Percentiles rank a stretch among this genome's conserved stretches.
Evolutionary conservation across 1,140 invertebrate genomes (phyloP).

Genomic region (Maniola jurtina): DNA sequence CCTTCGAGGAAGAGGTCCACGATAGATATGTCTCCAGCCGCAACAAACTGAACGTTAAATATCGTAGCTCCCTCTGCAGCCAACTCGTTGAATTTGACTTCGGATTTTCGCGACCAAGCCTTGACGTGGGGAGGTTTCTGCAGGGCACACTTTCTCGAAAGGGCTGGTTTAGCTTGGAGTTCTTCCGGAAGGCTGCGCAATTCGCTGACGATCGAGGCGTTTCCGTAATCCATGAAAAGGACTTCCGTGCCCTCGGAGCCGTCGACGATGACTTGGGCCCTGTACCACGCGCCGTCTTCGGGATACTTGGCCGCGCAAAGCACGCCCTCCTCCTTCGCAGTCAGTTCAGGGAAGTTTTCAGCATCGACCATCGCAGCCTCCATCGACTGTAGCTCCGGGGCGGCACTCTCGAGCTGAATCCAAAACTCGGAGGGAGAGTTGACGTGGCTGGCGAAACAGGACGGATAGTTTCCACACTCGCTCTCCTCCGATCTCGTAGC

Average conservation of each 20-base stretch:
- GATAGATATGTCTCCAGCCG: conserved; percentile 82
- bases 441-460: conserved; percentile 83
- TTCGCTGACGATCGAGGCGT: conserved; percentile 81
- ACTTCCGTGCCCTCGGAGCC: conserved; percentile 82
- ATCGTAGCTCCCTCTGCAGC: conserved; percentile 82
- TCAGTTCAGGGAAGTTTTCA: conserved; percentile 76
- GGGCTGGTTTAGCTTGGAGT: conserved; percentile 79
- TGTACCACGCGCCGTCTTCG: conserved; percentile 85
- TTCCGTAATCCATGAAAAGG: conserved; percentile 87
- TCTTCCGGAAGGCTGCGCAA: conserved; percentile 82
- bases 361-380: conserved; percentile 79
- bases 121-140: conserved; percentile 80
- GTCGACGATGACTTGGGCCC: conserved; percentile 82
- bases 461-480: conserved; percentile 73
- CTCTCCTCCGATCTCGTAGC: conserved; percentile 75
- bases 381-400: conserved; percentile 81
- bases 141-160: conserved; percentile 83
- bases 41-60: conserved; percentile 82
- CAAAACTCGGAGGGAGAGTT: conserved; percentile 85
- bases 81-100: conserved; percentile 82
- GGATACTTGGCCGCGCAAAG: conserved; percentile 85
- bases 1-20: conserved; percentile 82
- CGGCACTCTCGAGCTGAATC: conserved; percentile 83
- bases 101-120: conserved; percentile 82
- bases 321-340: conserved; percentile 77